Evolutionary conservation across 1,140 invertebrate genomes (phyloP).

Genomic region (Zaprionus africanus): DNA sequence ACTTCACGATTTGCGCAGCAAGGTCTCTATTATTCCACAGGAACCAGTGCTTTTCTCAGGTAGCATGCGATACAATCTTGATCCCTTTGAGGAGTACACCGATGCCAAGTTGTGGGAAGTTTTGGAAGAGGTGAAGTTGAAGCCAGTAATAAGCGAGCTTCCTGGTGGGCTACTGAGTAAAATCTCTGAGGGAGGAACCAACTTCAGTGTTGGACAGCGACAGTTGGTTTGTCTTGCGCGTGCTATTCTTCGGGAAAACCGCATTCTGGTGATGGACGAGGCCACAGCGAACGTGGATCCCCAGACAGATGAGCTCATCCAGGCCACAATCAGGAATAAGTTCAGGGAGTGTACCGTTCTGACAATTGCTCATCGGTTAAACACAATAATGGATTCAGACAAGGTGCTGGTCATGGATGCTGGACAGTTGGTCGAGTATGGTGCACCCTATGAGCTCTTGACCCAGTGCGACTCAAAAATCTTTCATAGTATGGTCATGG

Average conservation of each 20-base stretch:
- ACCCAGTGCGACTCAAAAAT: slow-evolving; percentile 71
- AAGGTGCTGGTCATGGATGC: slow-evolving; percentile 65
- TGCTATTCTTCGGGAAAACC: slow-evolving; percentile 89
- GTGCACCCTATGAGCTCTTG: slow-evolving; percentile 87
- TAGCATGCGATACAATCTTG: slow-evolving; percentile 88
- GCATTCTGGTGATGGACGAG: slow-evolving; percentile 87
- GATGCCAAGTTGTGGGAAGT: slow-evolving; percentile 93
- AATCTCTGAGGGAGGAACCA: slow-evolving; percentile 87
- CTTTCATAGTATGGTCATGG: slow-evolving; percentile 87
- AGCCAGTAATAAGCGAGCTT: slow-evolving; percentile 83
- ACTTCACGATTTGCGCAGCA: slow-evolving; percentile 86
- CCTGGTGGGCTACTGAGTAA: slow-evolving; percentile 84
- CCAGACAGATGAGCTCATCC: slow-evolving; percentile 89
- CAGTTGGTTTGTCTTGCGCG: slow-evolving; percentile 89
- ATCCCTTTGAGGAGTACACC: slow-evolving; percentile 90
- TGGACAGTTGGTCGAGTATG: slow-evolving; percentile 57
- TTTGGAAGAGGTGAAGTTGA: slow-evolving; percentile 90
- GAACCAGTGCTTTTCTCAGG: slow-evolving; percentile 89
- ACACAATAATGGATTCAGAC: slow-evolving; percentile 68
- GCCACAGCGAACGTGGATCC: slow-evolving; percentile 87
- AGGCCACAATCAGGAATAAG: slow-evolving; percentile 85
- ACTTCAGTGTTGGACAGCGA: slow-evolving; percentile 91
- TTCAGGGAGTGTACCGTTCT: slow-evolving; percentile 61
- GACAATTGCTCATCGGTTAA: slow-evolving; percentile 63
- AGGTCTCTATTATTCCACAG: slow-evolving; percentile 90